phyloP scores from a whole-genome alignment of 2,113 vertebrate species.

The Eudorcas thomsonii region DNA sequence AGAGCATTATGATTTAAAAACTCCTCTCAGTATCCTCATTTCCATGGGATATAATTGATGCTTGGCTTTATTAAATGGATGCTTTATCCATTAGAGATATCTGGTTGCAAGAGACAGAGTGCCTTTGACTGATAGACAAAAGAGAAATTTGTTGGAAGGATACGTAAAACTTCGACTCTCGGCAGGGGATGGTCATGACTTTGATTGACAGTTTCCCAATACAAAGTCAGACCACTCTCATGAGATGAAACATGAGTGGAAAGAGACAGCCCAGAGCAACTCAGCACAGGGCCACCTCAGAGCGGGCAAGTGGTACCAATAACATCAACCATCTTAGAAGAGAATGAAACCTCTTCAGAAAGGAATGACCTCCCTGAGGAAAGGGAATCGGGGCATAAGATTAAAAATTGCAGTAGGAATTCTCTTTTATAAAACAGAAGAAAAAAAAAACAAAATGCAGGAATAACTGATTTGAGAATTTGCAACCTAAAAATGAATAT shows the following conservation, averaged over 20 bases:
- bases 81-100: not conserved
- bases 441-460: not conserved
- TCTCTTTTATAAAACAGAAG: not conserved
- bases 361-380: not conserved
- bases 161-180: not conserved
- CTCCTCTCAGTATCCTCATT: not conserved
- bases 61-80: not conserved
- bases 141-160: not conserved
- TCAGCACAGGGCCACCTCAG: not conserved
- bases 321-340: not conserved
- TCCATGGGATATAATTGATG: not conserved
- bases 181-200: not conserved
- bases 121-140: not conserved
- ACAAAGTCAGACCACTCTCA: not conserved
- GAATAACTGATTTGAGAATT: not conserved
- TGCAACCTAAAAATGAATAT: not conserved
- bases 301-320: not conserved
- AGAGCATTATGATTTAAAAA: not conserved
- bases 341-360: not conserved
- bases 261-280: not conserved
- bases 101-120: not conserved
- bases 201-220: not conserved
- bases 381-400: not conserved
- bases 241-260: not conserved
- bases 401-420: not conserved